Evolutionary conservation across 2,797 vertebrate species (phyloP).

Genomic region (Characodon lateralis): DNA sequence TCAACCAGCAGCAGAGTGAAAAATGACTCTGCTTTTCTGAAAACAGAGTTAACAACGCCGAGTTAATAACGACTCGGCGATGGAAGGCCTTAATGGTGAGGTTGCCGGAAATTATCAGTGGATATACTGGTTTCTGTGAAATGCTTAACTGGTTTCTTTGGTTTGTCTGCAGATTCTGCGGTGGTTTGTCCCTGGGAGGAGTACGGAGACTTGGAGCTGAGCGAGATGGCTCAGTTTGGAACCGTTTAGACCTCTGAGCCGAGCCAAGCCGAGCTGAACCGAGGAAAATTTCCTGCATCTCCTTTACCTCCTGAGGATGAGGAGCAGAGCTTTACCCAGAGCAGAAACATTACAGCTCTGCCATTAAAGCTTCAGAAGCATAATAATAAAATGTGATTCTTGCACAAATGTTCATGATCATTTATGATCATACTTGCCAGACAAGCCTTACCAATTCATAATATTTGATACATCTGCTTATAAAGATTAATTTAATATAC

Average conservation of each 20-base stretch:
- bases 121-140: background rate
- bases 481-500: background rate
- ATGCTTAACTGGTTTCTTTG: background rate
- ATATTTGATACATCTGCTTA: background rate
- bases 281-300: background rate
- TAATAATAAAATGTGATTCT: background rate
- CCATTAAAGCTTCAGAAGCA: no score
- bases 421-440: background rate
- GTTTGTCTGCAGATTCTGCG: conserved; percentile 34
- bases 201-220: conserved; percentile 70
- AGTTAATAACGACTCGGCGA: conserved; percentile 46
- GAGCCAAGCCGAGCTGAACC: background rate
- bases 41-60: conserved; percentile 42
- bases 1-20: background rate
- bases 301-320: background rate
- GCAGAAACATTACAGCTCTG: no score
- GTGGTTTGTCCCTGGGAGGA: conserved; percentile 72
- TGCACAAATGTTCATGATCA: background rate
- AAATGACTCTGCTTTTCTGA: background rate
- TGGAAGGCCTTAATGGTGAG: conserved; percentile 63
- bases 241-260: conserved; percentile 41
- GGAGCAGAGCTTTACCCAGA: background rate
- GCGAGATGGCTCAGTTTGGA: conserved; percentile 68
- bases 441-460: background rate
- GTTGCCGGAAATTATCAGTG: accelerated